Conservation (phyloP, 2,888 invertebrate species). For the Unio delphinus region DNA sequence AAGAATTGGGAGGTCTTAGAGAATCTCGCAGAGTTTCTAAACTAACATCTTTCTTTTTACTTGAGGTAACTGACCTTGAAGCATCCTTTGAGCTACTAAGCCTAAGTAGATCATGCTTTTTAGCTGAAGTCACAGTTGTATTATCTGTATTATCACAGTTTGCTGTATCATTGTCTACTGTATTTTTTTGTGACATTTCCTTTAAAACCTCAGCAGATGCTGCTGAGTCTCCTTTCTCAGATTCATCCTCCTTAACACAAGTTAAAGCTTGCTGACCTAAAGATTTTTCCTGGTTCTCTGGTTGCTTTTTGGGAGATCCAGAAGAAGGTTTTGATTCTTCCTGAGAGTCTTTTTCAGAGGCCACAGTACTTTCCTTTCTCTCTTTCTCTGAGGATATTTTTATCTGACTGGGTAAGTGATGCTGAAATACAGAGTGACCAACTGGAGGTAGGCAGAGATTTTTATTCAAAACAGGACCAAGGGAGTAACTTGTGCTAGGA, state of each 20-base stretch:
- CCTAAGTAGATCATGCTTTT: slow-evolving; percentile 35
- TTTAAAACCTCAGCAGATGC: slow-evolving; percentile 4
- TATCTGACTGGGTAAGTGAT: neutral
- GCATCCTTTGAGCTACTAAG: slow-evolving; percentile 35
- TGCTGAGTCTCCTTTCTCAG: slow-evolving; percentile 17
- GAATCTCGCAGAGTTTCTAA: slow-evolving; percentile 54
- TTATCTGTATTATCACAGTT: slow-evolving; percentile 35
- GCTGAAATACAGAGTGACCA: slow-evolving; percentile 42
- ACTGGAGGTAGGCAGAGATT: slow-evolving; percentile 68
- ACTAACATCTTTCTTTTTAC: slow-evolving; percentile 49
- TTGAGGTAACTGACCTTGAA: slow-evolving; percentile 37
- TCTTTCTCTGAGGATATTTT: neutral
- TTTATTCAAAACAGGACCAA: slow-evolving; percentile 56
- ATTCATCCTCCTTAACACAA: slow-evolving; percentile 41
- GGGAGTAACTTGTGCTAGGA: slow-evolving; percentile 46
- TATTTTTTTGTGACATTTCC: slow-evolving; percentile 8
- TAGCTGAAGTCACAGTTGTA: slow-evolving; percentile 29
- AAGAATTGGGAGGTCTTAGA: slow-evolving; percentile 42
- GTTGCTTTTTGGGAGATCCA: slow-evolving; percentile 13
- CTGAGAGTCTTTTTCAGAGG: slow-evolving; percentile 2
- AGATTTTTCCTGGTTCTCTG: slow-evolving; percentile 32
- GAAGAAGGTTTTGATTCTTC: no score
- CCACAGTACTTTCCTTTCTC: neutral
- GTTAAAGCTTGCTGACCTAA: slow-evolving; percentile 34
- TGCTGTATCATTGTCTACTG: slow-evolving; percentile 15